Base-by-base conservation (phyloP, 2,113 vertebrate genomes). In the Rhagologus leucostigma region DNA sequence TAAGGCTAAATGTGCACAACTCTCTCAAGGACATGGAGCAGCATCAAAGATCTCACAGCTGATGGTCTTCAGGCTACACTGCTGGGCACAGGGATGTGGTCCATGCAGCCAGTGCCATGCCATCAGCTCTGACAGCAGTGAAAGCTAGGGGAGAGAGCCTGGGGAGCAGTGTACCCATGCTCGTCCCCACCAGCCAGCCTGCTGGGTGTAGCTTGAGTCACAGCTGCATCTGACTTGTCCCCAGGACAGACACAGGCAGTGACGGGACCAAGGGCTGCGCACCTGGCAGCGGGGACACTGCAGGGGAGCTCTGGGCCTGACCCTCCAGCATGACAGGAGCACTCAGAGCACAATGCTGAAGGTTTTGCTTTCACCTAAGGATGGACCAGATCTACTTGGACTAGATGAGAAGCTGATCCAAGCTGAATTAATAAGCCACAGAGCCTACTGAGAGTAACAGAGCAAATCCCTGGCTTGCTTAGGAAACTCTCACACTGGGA, bases 221-320 rank as follows among this genome's bases (percentile, higher is more conserved):
- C 62, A 50, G 39, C 60, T 55, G 32, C 26, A 11, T 18, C n/a
- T n/a, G 22, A 29, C 24, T 22, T 52, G 47, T 69, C 47, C 55
- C 56, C 47, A 26, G 1, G n/a, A 35, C 10, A 69, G 71, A 17
- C 69, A 19, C 0, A 0, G 56, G 1, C 1, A 2, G 52, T 52
- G 50, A 68, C 7, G 1, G 76, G 44, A 67, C 32, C 24, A 13
- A 29, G 70, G 26, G 37, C 60, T 78, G 60, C 15, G 27, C 55
- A 21, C 7, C 35, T 23, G 35, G 44, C 3, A 1, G 16, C 24
- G 67, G n/a, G 49, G 33, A 60, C 3, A 7, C 74, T 22, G 27
- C 56, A 14, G 65, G 41, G 29, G 26, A 50, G 68, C 13, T 1
- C 65, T 57, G 71, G 74, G 52, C 33, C 44, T 62, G n/a, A 22